phyloP scores from a whole-genome alignment of 1,140 invertebrate species.

The Orius laevigatus region DNA sequence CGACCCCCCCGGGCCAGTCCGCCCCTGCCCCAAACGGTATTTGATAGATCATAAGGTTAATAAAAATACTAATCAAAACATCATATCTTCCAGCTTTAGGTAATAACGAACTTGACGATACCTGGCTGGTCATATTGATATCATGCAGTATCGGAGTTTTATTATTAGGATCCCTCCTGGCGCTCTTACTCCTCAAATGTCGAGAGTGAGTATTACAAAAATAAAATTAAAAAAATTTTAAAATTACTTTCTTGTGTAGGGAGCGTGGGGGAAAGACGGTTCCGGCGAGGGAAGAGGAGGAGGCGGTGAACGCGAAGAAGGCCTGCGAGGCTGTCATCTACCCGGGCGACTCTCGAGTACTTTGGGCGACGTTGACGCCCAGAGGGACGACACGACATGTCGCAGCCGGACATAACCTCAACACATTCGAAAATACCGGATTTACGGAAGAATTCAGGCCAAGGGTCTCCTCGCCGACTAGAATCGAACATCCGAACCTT shows the following conservation, averaged over 20 bases:
- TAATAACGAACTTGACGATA: conserved; percentile 36
- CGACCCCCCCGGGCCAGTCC: too few relatives aligned
- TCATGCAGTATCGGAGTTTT: conserved; percentile 61
- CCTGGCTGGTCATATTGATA: conserved; percentile 63
- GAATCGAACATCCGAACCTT: conserved; percentile 63
- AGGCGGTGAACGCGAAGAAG: conserved; percentile 5
- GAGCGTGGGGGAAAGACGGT: conserved; percentile 19
- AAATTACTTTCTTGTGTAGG: conserved; percentile 3
- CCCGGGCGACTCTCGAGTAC: conserved; percentile 44
- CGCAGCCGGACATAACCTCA: conserved; percentile 1
- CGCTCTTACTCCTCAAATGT: conserved; percentile 59
- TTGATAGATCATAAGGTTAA: too few relatives aligned
- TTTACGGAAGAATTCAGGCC: conserved; percentile 50
- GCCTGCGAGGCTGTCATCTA: conserved; percentile 34
- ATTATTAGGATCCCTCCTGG: conserved; percentile 54
- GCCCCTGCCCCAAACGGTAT: too few relatives aligned
- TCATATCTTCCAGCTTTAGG: not conserved
- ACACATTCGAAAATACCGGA: conserved; percentile 39
- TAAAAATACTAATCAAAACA: too few relatives aligned
- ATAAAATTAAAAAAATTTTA: not conserved
- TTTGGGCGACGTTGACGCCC: conserved; percentile 70
- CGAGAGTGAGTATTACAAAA: conserved; percentile 27
- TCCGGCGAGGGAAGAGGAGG: conserved; percentile 8
- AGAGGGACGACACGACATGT: conserved; percentile 37
- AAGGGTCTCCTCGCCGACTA: conserved; percentile 52